A percentile compares a stretch with the other conserved stretches of the same genome.
Evolutionary conservation across 2,888 invertebrate species (phyloP).

Genomic region (Drosophila infuscata): DNA sequence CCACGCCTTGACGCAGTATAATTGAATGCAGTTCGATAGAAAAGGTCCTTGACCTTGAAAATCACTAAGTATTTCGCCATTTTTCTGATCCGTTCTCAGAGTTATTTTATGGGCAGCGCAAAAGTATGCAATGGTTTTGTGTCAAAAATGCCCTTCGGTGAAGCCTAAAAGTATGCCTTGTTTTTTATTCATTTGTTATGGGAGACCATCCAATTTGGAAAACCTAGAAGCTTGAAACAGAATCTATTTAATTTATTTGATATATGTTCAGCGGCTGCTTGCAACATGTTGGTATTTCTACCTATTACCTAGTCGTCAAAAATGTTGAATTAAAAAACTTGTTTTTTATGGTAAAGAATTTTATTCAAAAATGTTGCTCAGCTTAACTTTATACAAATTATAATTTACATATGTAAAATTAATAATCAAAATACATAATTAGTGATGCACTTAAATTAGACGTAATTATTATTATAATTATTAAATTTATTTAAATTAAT

Average conservation of each 20-base stretch:
- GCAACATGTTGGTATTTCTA: background rate
- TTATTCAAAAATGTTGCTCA: conserved; percentile 78
- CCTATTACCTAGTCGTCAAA: background rate
- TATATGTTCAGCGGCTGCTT: background rate
- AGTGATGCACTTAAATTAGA: conserved; percentile 68
- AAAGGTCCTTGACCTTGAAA: background rate
- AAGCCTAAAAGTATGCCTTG: background rate
- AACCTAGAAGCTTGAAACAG: background rate
- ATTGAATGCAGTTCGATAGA: background rate
- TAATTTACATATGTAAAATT: conserved; percentile 68
- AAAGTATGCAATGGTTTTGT: background rate
- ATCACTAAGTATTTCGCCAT: background rate
- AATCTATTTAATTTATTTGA: background rate
- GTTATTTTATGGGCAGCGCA: too few relatives aligned
- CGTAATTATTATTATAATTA: conserved; percentile 50
- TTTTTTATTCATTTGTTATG: too few relatives aligned
- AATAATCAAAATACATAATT: conserved; percentile 68
- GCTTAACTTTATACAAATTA: conserved; percentile 80
- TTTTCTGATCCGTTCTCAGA: background rate
- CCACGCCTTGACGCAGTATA: conserved; percentile 88
- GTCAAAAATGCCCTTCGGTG: rapidly evolving
- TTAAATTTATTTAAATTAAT: conserved; percentile 39
- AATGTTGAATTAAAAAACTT: background rate
- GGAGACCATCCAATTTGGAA: background rate
- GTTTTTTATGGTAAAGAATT: conserved; percentile 73